These are phyloP conservation scores for Potorous gilbertii DNA, from an alignment of 2,797 vertebrate species.

Conservation along the genomic window DNA sequence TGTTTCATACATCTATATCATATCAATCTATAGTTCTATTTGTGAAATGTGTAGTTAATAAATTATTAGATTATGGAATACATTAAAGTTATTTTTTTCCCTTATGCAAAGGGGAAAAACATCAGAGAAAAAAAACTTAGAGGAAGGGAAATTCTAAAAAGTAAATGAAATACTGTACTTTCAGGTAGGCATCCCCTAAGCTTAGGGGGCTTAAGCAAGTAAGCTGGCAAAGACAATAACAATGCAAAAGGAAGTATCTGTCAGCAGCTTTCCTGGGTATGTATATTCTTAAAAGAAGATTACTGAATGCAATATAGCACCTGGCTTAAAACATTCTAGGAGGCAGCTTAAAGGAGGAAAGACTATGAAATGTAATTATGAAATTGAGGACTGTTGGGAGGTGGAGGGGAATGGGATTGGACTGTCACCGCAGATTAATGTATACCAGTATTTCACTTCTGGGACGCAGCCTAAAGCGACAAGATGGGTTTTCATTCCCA, in stretches of 20 bases:
- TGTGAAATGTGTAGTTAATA: background rate
- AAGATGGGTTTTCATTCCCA: conserved; percentile 84
- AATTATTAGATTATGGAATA: background rate
- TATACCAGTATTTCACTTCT: conserved; percentile 81
- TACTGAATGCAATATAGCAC: conserved; percentile 38
- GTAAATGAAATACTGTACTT: conserved; percentile 35
- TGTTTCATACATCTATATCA: background rate
- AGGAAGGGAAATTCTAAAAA: conserved; percentile 27
- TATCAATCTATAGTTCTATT: conserved; percentile 22
- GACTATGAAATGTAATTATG: conserved; percentile 76
- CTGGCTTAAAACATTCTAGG: conserved; percentile 51
- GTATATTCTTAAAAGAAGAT: conserved; percentile 57
- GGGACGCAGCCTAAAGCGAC: conserved; percentile 81
- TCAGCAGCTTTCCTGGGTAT: conserved; percentile 44
- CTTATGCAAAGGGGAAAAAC: background rate
- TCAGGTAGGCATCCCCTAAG: background rate
- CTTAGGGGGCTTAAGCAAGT: background rate
- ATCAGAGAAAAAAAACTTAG: conserved; percentile 10
- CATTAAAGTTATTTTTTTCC: conserved; percentile 9
- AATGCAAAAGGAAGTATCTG: conserved; percentile 36
- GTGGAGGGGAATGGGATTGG: conserved; percentile 76
- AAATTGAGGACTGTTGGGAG: conserved; percentile 75
- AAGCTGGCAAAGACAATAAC: background rate
- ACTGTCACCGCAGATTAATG: conserved; percentile 83
- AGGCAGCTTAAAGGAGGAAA: conserved; percentile 76